Percentiles rank a stretch among this genome's conserved stretches.
Conservation (phyloP, 2,113 vertebrate species). For the Bubalus kerabau region DNA sequence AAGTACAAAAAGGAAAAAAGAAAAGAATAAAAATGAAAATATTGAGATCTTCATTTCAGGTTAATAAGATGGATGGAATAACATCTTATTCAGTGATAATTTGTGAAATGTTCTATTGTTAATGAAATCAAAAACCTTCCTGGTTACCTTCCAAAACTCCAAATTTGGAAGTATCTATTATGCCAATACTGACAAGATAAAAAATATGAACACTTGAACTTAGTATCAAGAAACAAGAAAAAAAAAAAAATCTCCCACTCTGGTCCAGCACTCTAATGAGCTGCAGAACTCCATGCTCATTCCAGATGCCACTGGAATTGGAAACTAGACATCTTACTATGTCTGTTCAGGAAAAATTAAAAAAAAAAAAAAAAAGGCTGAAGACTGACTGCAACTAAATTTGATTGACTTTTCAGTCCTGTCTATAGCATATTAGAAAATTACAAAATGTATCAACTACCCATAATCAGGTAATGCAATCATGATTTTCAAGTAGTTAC, state of each 20-base stretch:
- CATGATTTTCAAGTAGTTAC: neutral
- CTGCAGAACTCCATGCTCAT: constrained; percentile 1
- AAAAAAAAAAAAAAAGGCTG: neutral
- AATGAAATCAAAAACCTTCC: neutral
- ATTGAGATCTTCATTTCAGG: neutral
- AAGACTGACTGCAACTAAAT: constrained; percentile 7
- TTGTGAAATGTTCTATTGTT: neutral
- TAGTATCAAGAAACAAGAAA: constrained; percentile 10
- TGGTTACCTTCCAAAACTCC: neutral
- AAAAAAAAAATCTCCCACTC: neutral
- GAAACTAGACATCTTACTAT: constrained; percentile 1
- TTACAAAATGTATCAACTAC: neutral
- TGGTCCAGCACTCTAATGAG: constrained; percentile 51
- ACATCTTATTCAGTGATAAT: neutral
- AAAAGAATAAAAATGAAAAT: neutral
- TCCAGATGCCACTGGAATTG: constrained; percentile 1
- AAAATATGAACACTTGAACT: constrained; percentile 23
- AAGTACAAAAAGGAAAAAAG: neutral
- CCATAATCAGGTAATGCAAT: neutral
- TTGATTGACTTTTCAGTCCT: neutral
- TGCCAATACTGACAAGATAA: constrained; percentile 16
- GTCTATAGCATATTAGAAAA: neutral
- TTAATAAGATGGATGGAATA: neutral
- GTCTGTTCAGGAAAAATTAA: neutral
- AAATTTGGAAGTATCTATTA: constrained; percentile 20